Base-by-base conservation (phyloP, 2,888 invertebrate genomes). In the Aphidius colemani region DNA sequence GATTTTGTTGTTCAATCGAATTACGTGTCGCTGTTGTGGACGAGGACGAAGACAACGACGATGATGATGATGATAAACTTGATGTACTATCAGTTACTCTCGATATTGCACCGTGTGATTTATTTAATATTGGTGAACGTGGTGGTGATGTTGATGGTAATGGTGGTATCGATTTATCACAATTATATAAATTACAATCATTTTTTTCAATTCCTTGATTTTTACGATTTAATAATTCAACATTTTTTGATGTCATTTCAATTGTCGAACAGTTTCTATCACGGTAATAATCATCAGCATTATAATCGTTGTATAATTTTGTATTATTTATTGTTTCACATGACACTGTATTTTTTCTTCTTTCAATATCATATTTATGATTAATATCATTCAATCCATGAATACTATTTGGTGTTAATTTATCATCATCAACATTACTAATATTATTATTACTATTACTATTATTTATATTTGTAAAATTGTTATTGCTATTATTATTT, bases 221-320 rank as follows among this genome's bases (percentile, higher is more conserved):
- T 6, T 78, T 74, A 10, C 78, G 75, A 61, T 80, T 81, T 18
- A 80, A 49, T 46, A 81, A 68, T 61, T 82, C 80, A 9, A 82
- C 81, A 67, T 81, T 81, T 62, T 76, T 76, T 67, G 82, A 80
- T 49, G 82, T 82, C 81, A 82, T 82, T 66, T 82, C 82, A 57
- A 82, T 80, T 6, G 80, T 81, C 6, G 80, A 76, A 30, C 30
- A 3, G 51, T 74, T 78, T 55, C 75, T 73, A 49, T 78, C 79
- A 44, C 78, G 73, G 66, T 79, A 78, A 59, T 77, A 77, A 60
- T 79, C 78, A 13, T 76, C 77, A 51, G 8, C 39, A 51, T 4
- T 51, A 39, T n/a, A 49, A 49, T 11, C n/a, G 13, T 49, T 49
- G 5, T 30, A 30, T 30, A 30, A 30, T 30, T 30, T 18, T 40